Evolutionary conservation across 2,797 vertebrate genomes (phyloP), one percentile per base, ranked within the genome.

Genomic region (Muscicapa striata): DNA sequence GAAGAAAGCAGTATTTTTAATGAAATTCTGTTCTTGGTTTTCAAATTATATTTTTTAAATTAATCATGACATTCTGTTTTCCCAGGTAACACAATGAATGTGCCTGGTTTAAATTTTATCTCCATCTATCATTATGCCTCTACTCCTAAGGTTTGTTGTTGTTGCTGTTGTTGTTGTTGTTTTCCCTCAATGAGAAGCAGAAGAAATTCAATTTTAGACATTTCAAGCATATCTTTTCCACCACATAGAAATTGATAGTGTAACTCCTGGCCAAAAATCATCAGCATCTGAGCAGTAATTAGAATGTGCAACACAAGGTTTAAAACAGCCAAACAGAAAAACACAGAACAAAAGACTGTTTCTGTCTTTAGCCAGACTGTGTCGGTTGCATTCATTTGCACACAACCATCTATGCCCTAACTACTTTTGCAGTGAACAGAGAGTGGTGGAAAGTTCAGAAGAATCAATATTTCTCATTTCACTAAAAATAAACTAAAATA

Each of bases 211-310:
- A 1, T 34, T 82, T 74, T 32, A 69, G 43, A 34, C 0, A 52
- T 36, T 21, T 77, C 21, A 74, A 79, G 16, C 6, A 27, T 45
- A 3, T 32, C 17, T 66, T 75, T 87, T 87, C 5, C 15, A 70
- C 6, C 2, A 0, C 30, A 18, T 72, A 79, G 36, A 55, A 69
- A 73, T 0, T 57, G 19, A 5, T 22, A 45, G 3, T 12, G 20
- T 52, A 63, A 63, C 2, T 23, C 6, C 22, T 57, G 18, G 13
- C 10, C 9, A 85, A 63, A 78, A 7, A 4, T 49, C 36, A 19
- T 67, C 15, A 48, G 13, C 27, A 57, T 70, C 6, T 0, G 5
- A 77, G 13, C 4, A 34, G 22, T 70, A 80, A 72, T 52, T 64
- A 12, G 15, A 78, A 26, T 6, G 26, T 10, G 7, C 6, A 66